Evolutionary conservation across 2,797 vertebrate genomes (phyloP), one percentile per base, ranked within the genome.

Genomic region (Danio albolineatus): DNA sequence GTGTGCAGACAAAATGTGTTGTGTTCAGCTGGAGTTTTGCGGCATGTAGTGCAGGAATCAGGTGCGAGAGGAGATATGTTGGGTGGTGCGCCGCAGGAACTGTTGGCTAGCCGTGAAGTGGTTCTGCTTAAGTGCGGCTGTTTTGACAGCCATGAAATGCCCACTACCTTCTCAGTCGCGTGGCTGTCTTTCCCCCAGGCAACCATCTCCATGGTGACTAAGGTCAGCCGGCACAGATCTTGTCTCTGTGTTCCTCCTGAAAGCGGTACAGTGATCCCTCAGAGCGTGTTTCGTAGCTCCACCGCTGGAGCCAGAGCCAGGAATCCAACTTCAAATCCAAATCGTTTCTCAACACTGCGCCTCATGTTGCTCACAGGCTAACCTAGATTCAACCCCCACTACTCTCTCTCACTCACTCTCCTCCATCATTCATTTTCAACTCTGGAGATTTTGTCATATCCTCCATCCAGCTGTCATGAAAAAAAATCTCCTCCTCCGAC

Each of bases 101-200:
- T 57, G 78, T 57, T 64, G 70, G 59, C 61, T 61, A 51, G 7
- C 57, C 13, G 38, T 64, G 65, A 78, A 65, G 69, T 69, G 60
- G 43, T 54, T 49, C 41, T 73, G 66, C 76, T 73, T 77, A 73
- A 80, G 77, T 44, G 73, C 67, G 76, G 54, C 36, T 46, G 38
- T 51, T 84, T 78, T 82, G 90, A 93, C 91, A 90, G 88, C 90
- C 88, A 85, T 93, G 91, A 93, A 93, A 92, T 91, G 90, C 87
- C 86, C 90, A 89, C 84, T 89, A 92, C 91, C 92, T 92, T 90
- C 89, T 91, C 82, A 73, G 88, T 86, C 81, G 84, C 89, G 84
- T 85, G 88, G 87, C 87, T 83, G 88, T 87, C 83, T 84, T 82
- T 51, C 57, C 85, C 83, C 49, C 74, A 76, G 80, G 87, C 82